Evolutionary conservation across 2,888 invertebrate species (phyloP), one percentile per base, ranked within the genome.

Genomic region (Taenaris catops): DNA sequence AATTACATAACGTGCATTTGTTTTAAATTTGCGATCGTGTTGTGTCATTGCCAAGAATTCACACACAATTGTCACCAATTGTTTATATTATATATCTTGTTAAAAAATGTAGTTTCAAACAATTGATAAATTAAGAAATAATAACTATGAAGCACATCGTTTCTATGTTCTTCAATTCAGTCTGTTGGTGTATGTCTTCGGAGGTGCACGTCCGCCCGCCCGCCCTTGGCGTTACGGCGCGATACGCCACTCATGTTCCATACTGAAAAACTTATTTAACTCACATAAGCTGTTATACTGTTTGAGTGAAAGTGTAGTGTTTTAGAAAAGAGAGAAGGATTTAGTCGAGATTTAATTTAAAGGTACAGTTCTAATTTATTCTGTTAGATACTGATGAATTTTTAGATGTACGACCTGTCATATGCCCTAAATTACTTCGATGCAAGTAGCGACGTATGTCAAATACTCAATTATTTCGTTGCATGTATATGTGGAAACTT

Each of bases 181-280:
- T 55, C 63, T 67, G 74, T 73, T 52, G 58, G 48, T 45, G 48
- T 42, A 48, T 23, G 45, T 41, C 46, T 35, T 34, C 26, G 43
- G 43, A 55, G 66, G 65, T 58, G 68, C 68, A 52, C 58, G 74
- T n/a, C 6, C 6, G 12, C 38, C 67, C 72, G 74, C 70, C 70
- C 75, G 72, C 73, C 69, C 61, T 38, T 25, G 41, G 42, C n/a
- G 1, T 4, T 26, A 26, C 36, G 33, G n/a, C 24, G 26, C n/a
- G 4, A 8, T 17, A 33, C 25, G 24, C 31, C 8, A 2, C 9
- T 10, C 11, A 7, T 12, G 9, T 16, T 31, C 3, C 8, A 19
- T 20, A 8, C 8, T n/a, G 6, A n/a, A 12, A 11, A 21, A 9
- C 14, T 8, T 9, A 31, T 31, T 31, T 31, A 21, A n/a, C 14